phyloP scores from a whole-genome alignment of 2,797 vertebrate genomes.

The Xiphorhynchus erythropygius region DNA sequence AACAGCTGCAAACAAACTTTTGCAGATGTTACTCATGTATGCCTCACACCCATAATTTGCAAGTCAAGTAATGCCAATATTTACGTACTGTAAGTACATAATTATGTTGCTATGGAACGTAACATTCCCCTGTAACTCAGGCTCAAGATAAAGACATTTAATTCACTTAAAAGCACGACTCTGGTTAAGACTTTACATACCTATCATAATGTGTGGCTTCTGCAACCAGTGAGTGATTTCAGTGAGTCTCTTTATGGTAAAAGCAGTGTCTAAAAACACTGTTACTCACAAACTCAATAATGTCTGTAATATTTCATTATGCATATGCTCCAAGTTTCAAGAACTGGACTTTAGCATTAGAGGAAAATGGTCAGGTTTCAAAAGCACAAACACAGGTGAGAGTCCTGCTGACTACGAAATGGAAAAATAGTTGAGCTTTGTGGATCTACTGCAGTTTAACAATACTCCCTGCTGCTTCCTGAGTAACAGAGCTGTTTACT shows the following conservation, averaged over 20 bases:
- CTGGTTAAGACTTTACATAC: neutral
- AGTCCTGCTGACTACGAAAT: neutral
- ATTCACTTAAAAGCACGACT: neutral
- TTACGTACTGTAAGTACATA: conserved; percentile 18
- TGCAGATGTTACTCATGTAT: conserved; percentile 44
- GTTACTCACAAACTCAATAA: neutral
- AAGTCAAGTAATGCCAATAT: conserved; percentile 52
- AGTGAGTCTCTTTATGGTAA: neutral
- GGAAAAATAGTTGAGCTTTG: neutral
- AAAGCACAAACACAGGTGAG: neutral
- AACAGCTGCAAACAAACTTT: conserved; percentile 44
- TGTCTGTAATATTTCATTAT: neutral
- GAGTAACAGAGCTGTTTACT: neutral
- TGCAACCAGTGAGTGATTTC: neutral
- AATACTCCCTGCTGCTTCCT: neutral
- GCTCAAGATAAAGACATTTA: neutral
- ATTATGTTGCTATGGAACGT: conserved; percentile 2
- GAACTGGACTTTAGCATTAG: neutral
- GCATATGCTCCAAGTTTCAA: neutral
- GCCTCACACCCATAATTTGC: conserved; percentile 60
- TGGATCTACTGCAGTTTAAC: neutral
- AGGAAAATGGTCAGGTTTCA: neutral
- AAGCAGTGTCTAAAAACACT: neutral
- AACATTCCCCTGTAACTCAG: neutral
- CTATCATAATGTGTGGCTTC: neutral